Evolutionary conservation across 2,888 invertebrate species (phyloP), one percentile per base, ranked within the genome.

Genomic region (Craniophora ligustri): DNA sequence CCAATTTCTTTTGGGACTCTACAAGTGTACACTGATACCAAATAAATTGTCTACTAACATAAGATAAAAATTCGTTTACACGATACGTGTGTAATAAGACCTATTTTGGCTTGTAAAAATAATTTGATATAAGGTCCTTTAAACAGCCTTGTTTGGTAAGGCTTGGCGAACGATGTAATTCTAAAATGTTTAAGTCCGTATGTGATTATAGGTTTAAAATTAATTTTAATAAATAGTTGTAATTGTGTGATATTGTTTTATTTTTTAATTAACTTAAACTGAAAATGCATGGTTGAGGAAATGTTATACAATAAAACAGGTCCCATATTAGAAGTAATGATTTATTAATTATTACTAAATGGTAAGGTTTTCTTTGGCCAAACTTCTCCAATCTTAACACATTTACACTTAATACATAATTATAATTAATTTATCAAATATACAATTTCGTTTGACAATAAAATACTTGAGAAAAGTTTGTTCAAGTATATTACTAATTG

Each of bases 301-400:
- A 5, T n/a, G 10, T 13, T 19, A 23, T 5, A 0, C 15, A 19
- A 21, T 36, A 4, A 40, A 26, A 40, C 19, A 2, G 21, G 8
- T 15, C 30, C 23, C 0, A 18, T 23, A 7, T 40, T n/a, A 19
- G 46, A 49, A 59, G 14, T 53, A 56, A 67, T 59, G 58, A 71
- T 63, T 60, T 56, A 66, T 55, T 65, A 2, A 55, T 59, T 61
- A 57, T 50, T 66, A 56, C 56, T 67, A 69, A 72, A 74, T 77
- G 75, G 74, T 79, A 76, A 72, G 74, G 72, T 66, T 74, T 72
- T 84, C 84, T 84, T 84, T 84, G 84, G 83, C 80, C 81, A 66
- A 68, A 65, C 67, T 67, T 66, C 62, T 75, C 57, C 54, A 66
- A 67, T 63, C 62, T 65, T 35, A 45, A 67, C 66, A 53, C 55